Percentiles rank a stretch among this genome's conserved stretches.
These are phyloP conservation scores for Chaenocephalus aceratus DNA, from an alignment of 2,113 vertebrate species.

Conservation along the genomic window DNA sequence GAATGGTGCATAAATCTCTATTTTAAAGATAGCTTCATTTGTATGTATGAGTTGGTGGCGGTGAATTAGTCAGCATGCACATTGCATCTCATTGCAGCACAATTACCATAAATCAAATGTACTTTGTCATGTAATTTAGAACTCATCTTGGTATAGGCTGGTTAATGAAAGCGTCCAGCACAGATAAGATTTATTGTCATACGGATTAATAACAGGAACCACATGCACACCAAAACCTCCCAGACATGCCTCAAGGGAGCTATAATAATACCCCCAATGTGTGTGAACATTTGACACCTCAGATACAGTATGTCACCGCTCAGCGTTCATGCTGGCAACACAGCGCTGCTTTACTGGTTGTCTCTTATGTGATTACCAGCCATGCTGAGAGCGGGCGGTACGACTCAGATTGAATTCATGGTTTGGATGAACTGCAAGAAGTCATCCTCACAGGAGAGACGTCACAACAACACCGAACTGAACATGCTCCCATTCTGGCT, in stretches of 20 bases:
- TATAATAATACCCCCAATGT: slow-evolving; percentile 1
- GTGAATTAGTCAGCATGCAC: slow-evolving; percentile 64
- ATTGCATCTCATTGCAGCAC: slow-evolving; percentile 57
- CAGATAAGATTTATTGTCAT: slow-evolving; percentile 73
- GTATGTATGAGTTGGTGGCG: slow-evolving; percentile 76
- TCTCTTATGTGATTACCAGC: slow-evolving; percentile 7
- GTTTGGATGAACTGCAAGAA: slow-evolving; percentile 1
- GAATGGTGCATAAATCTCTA: slow-evolving; percentile 52
- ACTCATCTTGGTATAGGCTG: slow-evolving; percentile 67
- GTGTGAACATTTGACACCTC: slow-evolving; percentile 48
- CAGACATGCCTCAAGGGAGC: slow-evolving; percentile 30
- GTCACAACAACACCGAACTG: slow-evolving; percentile 7
- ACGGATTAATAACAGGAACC: slow-evolving; percentile 65
- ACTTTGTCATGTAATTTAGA: slow-evolving; percentile 77
- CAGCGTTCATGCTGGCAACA: slow-evolving; percentile 5
- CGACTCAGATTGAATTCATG: slow-evolving; percentile 18
- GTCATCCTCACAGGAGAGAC: neutral
- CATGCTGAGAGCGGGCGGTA: slow-evolving; percentile 11
- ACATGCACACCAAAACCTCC: slow-evolving; percentile 3
- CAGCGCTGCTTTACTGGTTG: neutral
- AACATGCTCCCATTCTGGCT: neutral
- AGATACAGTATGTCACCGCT: slow-evolving; percentile 20
- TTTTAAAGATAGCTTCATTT: slow-evolving; percentile 70
- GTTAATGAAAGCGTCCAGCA: slow-evolving; percentile 66
- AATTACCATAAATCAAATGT: slow-evolving; percentile 82